Base-by-base conservation (phyloP, 2,888 invertebrate genomes). In the Cataglyphis livida region DNA sequence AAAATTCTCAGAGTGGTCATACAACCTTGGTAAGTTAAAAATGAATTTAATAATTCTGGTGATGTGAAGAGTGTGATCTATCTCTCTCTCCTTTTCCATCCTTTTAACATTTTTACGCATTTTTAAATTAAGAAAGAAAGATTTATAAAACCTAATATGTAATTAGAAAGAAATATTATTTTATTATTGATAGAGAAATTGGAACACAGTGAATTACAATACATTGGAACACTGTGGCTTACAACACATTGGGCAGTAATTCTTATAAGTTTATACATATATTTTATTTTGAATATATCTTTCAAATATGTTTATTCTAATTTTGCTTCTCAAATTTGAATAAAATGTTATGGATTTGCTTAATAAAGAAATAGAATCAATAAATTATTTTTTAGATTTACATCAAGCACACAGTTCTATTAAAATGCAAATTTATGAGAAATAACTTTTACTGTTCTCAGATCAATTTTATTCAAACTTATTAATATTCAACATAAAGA, bases 1-100 rank as follows among this genome's bases (percentile, higher is more conserved):
- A 76, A 9, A 66, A 32, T 12, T 41, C 41, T 10, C 28, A 38
- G 54, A 66, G 68, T 21, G 68, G 68, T 9, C 51, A 66, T 25
- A n/a, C 76, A 15, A 4, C 28, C 2, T 38, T 66, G 54, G 76
- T 76, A 10, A 65, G 51, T 51, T 35, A 1, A 7, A 35, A 25
- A 15, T 51, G 6, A 57, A 12, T 71, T 71, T 18, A 57, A 71
- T 38, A 38, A 54, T 38, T 54, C n/a, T 12, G 4, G 2, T 51
- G 3, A 9, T 10, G 15, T 3, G 25, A 5, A 25, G 12, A 25
- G 7, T 15, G 12, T 48, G n/a, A 25, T 59, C 61, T 32, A 18
- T 15, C 15, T 18, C 44, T 44, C 66, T 21, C 48, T 48, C 18
- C 38, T 21, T 2, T 38, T 21, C n/a, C 57, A 44, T 5, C 18